These are phyloP conservation scores for Ochotona princeps DNA, from an alignment of 2,113 vertebrate genomes.

Conservation along the genomic window DNA sequence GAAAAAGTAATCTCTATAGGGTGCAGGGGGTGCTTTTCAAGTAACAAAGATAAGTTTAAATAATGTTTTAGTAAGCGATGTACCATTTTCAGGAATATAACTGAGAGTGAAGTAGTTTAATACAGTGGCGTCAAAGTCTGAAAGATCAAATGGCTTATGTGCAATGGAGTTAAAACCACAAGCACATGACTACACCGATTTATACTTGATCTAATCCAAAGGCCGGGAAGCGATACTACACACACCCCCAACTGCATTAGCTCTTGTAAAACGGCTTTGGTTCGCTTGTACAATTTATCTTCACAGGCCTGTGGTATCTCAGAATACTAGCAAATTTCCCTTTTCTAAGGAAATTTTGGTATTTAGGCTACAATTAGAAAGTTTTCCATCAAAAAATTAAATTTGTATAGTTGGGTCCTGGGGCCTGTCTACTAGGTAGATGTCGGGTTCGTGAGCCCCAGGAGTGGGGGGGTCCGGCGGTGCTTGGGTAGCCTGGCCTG, in stretches of 20 bases:
- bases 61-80: background rate
- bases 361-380: background rate
- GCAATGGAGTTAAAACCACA: background rate
- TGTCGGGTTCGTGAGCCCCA: too few species aligned
- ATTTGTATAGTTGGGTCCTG: background rate
- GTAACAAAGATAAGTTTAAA: too few species aligned
- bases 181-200: background rate
- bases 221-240: background rate
- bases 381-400: background rate
- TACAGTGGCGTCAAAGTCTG: background rate
- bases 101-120: background rate
- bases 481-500: too few species aligned
- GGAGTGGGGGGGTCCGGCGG: too few species aligned
- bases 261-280: conserved; percentile 43
- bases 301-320: background rate
- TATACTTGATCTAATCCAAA: too few species aligned
- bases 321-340: conserved; percentile 42
- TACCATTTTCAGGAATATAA: background rate
- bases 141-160: background rate
- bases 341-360: conserved; percentile 33
- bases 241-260: background rate
- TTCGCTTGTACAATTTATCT: conserved; percentile 46
- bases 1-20: too few species aligned
- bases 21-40: too few species aligned
- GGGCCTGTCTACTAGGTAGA: too few species aligned